Conservation (phyloP, 2,797 vertebrate genomes). For the Poecile montanus region DNA sequence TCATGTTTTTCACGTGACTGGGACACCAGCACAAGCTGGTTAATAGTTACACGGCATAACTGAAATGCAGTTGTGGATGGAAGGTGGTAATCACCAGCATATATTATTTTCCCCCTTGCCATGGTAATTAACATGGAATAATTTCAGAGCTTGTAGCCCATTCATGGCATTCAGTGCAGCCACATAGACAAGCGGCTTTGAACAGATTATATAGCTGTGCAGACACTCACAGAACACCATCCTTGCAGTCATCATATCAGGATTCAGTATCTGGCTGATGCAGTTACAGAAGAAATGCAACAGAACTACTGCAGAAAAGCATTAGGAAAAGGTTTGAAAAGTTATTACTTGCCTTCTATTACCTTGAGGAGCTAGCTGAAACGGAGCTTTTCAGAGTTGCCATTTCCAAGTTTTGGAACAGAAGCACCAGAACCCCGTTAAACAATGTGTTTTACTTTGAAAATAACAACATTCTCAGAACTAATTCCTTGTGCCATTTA, state of each 20-base stretch:
- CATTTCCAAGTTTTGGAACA: neutral
- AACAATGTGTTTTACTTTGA: neutral
- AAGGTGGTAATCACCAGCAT: neutral
- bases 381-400: neutral
- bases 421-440: neutral
- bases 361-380: neutral
- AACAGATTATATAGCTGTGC: too few species aligned
- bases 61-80: neutral
- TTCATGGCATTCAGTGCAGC: neutral
- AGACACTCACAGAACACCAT: neutral
- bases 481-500: neutral
- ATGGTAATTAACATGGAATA: neutral
- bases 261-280: neutral
- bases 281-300: neutral
- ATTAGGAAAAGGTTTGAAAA: neutral
- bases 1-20: neutral
- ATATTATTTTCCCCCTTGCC: neutral
- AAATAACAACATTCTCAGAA: neutral
- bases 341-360: neutral
- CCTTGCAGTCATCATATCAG: neutral
- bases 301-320: neutral
- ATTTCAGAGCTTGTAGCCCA: neutral
- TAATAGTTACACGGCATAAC: neutral
- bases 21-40: neutral
- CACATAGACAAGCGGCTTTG: too few species aligned